Conservation (phyloP, 2,113 vertebrate genomes). For the Butorides virescens region DNA sequence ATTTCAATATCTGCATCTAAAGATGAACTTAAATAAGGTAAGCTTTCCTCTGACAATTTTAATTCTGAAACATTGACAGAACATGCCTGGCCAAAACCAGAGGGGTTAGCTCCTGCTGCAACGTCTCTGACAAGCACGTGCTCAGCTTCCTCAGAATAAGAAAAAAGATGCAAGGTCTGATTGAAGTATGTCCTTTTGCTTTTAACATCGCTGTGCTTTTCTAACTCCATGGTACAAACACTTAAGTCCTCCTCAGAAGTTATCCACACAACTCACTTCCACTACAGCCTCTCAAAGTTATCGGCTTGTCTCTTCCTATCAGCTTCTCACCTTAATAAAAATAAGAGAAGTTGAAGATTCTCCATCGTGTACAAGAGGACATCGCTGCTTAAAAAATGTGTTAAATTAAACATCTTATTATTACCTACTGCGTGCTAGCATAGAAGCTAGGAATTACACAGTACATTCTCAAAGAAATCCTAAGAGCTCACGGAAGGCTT, state of each 20-base stretch:
- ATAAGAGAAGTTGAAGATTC: neutral
- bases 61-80: constrained; percentile 19
- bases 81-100: neutral
- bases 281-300: neutral
- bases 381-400: neutral
- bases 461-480: neutral
- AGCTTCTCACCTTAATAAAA: constrained; percentile 21
- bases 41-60: neutral
- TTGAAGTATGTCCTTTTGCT: neutral
- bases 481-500: neutral
- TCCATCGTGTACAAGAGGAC: neutral
- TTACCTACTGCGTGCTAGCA: neutral
- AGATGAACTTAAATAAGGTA: neutral
- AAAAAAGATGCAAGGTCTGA: neutral
- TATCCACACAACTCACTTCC: neutral
- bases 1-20: constrained; percentile 33
- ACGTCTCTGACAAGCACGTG: neutral
- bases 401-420: neutral
- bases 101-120: neutral
- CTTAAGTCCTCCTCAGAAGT: neutral
- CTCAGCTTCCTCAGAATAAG: neutral
- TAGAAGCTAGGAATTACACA: neutral
- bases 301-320: neutral
- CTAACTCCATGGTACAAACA: neutral
- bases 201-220: neutral